These are phyloP conservation scores for Bradypodion pumilum DNA, from an alignment of 2,797 vertebrate genomes.

Conservation along the genomic window DNA sequence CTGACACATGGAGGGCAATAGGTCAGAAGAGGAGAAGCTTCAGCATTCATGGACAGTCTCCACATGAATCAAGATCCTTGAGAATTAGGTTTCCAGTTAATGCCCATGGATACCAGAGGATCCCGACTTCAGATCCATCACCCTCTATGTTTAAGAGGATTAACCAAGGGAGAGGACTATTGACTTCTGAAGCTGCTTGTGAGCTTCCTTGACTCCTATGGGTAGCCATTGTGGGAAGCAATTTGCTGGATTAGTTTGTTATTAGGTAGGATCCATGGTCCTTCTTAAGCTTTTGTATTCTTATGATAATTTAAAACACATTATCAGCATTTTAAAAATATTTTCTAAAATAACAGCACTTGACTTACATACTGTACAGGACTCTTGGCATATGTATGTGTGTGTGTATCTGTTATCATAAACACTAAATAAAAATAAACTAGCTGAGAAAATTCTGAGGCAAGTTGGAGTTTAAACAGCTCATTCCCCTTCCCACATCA, in stretches of 20 bases:
- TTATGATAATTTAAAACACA: not conserved
- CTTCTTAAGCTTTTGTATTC: not conserved
- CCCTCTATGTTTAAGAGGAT: too few species aligned
- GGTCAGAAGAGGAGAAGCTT: too few species aligned
- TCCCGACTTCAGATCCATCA: too few species aligned
- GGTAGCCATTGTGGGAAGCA: not conserved
- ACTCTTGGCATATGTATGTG: constrained; percentile 31
- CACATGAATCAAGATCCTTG: too few species aligned
- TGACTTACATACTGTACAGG: constrained; percentile 16
- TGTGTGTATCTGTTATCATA: constrained; percentile 1
- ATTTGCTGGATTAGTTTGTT: not conserved
- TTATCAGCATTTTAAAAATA: not conserved
- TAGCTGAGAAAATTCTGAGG: not conserved
- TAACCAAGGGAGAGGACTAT: too few species aligned
- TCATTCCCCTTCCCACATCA: not conserved
- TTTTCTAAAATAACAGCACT: constrained; percentile 20
- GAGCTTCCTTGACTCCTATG: not conserved
- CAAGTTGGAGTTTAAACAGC: not conserved
- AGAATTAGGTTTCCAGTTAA: too few species aligned
- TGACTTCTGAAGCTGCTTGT: not conserved
- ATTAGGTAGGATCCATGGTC: not conserved
- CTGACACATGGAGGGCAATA: too few species aligned
- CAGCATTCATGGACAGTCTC: too few species aligned
- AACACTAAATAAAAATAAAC: constrained; percentile 38
- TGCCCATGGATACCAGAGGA: too few species aligned